Evolutionary conservation across 2,113 vertebrate species (phyloP), one percentile per base, ranked within the genome.

Genomic region (Pterophyllum scalare): DNA sequence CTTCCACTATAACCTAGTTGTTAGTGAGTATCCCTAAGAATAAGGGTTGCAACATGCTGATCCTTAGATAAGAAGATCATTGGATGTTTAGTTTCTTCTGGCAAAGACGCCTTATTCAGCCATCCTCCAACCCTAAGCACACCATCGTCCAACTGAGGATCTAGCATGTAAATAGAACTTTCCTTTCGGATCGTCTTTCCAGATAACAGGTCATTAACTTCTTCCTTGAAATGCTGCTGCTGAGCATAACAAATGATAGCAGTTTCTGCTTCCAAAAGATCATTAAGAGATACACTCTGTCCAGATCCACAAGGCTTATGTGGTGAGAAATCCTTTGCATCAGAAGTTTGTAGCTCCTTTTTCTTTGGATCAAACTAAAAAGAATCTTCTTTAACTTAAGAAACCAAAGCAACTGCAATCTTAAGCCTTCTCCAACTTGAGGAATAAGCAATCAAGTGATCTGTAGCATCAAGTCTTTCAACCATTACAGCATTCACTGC

Each of bases 51-150:
- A 6, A 60, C 38, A 10, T 80, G 59, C 5, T 64, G 60, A 19
- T 81, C 62, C 0, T 89, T 86, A 3, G 61, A 75, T 6, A 83
- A 15, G 7, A 83, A 15, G 7, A 83, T 77, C 7, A 77, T 0
- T 9, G 80, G 77, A 76, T 52, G 61, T 35, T 83, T 86, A 1
- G 3, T 49, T 13, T 81, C 77, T 31, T 80, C 76, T 3, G 80
- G 76, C 14, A 78, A 28, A 15, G 56, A 72, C n/a, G 46, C 52
- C 15, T 80, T 89, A 33, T 40, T 74, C 1, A 86, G 26, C 2
- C 15, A 2, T 3, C 81, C 78, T 19, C 88, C 82, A 46, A 87
- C 78, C 67, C 58, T 78, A 24, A 84, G 7, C 1, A 86, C 22
- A 8, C 67, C 78, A 20, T 72, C 54, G 2, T 49, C 35, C 54